Conservation (phyloP, 1,140 invertebrate species). For the Wiebesia pumilae region DNA sequence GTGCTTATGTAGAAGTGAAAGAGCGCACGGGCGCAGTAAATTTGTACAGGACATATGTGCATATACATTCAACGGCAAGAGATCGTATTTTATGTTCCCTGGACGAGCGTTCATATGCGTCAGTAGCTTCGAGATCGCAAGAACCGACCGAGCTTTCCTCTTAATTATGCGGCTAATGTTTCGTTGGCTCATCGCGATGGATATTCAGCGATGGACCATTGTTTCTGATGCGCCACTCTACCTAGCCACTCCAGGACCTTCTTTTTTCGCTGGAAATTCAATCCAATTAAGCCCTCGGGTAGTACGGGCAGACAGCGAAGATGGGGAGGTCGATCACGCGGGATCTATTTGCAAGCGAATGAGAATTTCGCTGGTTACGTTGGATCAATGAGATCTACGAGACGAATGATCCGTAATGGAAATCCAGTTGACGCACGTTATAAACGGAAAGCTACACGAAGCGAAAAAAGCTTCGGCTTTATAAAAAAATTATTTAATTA, state of each 20-base stretch:
- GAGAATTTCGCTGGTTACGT: background rate
- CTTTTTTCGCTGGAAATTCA: constrained; percentile 4
- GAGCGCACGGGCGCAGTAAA: background rate
- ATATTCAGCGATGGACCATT: constrained; percentile 20
- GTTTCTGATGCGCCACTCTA: background rate
- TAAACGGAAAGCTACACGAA: background rate
- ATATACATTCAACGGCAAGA: background rate
- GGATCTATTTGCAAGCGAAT: background rate
- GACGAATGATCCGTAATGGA: constrained; percentile 5
- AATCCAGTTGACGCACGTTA: background rate
- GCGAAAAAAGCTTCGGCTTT: background rate
- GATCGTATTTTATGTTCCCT: background rate
- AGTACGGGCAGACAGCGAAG: background rate
- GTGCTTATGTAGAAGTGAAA: background rate
- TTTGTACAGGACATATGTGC: background rate
- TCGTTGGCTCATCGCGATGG: background rate
- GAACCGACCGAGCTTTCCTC: background rate
- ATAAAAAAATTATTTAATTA: constrained; percentile 3
- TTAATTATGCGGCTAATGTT: constrained; percentile 43
- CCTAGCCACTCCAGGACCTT: background rate
- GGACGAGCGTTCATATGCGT: background rate
- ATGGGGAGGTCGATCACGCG: background rate
- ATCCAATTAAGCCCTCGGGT: constrained; percentile 11
- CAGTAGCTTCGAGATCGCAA: background rate
- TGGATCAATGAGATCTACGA: constrained; percentile 7